Evolutionary conservation across 2,888 invertebrate species (phyloP).

Genomic region (Trachelus troglodyta): DNA sequence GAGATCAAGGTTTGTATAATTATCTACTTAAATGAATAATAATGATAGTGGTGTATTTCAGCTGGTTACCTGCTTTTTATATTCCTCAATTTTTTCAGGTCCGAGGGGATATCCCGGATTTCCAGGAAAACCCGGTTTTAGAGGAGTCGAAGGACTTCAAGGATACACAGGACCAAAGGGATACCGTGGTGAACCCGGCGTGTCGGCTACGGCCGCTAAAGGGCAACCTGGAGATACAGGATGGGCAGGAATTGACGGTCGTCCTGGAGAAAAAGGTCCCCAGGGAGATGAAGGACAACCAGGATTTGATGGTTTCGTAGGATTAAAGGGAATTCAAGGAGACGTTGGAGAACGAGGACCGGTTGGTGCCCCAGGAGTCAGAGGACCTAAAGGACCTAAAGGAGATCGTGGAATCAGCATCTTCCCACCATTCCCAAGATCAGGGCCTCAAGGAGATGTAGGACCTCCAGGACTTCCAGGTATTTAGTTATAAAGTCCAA

Average conservation of each 20-base stretch:
- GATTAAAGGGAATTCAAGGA: conserved; percentile 62
- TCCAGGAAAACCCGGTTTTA: conserved; percentile 70
- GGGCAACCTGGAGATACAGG: conserved; percentile 67
- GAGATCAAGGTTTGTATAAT: conserved; percentile 66
- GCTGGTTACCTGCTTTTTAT: background rate
- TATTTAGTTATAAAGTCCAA: conserved; percentile 22
- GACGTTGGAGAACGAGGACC: conserved; percentile 67
- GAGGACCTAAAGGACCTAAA: conserved; percentile 57
- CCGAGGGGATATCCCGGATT: conserved; percentile 71
- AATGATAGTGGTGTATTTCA: background rate
- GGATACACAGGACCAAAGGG: conserved; percentile 73
- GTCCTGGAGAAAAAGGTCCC: conserved; percentile 53
- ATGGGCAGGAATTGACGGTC: conserved; percentile 52
- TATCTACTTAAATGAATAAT: background rate
- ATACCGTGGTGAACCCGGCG: conserved; percentile 73
- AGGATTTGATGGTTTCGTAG: conserved; percentile 55
- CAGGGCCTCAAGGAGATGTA: conserved; percentile 70
- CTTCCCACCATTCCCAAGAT: conserved; percentile 49
- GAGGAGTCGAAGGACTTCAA: conserved; percentile 74
- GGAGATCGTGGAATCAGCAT: conserved; percentile 62
- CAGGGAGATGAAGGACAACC: conserved; percentile 58
- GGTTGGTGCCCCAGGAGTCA: conserved; percentile 65
- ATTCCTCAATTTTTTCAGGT: conserved; percentile 62
- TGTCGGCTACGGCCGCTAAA: conserved; percentile 64
- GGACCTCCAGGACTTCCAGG: conserved; percentile 74